Conservation (phyloP, 2,888 invertebrate genomes). For the Scaptomyza tumidula region DNA sequence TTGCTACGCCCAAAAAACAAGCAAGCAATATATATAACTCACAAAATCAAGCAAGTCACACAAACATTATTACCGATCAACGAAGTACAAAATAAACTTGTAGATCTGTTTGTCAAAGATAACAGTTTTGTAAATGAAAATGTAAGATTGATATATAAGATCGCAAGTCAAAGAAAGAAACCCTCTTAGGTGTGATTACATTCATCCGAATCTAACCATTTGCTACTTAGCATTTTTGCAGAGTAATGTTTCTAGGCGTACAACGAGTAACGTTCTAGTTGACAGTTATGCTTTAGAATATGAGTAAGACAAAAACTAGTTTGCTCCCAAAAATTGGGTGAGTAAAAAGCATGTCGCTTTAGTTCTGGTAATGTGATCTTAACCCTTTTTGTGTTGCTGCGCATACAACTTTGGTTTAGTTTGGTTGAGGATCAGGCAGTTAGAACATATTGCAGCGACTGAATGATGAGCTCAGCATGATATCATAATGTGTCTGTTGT, state of each 20-base stretch:
- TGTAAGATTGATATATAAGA: not conserved
- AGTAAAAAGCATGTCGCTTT: slow-evolving; percentile 4
- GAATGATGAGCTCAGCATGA: slow-evolving; percentile 64
- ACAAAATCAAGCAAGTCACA: slow-evolving; percentile 28
- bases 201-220: not conserved
- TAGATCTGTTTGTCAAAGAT: not conserved
- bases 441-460: slow-evolving; percentile 35
- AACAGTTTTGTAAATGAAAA: not conserved
- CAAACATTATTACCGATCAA: slow-evolving; percentile 11
- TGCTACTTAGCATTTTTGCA: not conserved
- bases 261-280: not conserved
- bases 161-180: too few relatives aligned
- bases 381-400: slow-evolving; percentile 16
- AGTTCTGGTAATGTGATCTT: slow-evolving; percentile 24
- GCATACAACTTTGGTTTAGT: slow-evolving; percentile 38
- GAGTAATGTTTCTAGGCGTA: not conserved
- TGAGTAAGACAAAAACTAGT: not conserved
- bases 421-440: slow-evolving; percentile 31
- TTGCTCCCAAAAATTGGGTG: not conserved
- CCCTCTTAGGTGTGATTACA: too few relatives aligned
- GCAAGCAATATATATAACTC: slow-evolving; percentile 52
- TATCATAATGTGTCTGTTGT: slow-evolving; percentile 57
- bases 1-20: slow-evolving; percentile 64
- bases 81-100: slow-evolving; percentile 5
- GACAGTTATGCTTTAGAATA: not conserved